These are phyloP conservation scores for Exephanes ischioxanthus DNA, from an alignment of 2,888 invertebrate genomes.

Conservation along the genomic window DNA sequence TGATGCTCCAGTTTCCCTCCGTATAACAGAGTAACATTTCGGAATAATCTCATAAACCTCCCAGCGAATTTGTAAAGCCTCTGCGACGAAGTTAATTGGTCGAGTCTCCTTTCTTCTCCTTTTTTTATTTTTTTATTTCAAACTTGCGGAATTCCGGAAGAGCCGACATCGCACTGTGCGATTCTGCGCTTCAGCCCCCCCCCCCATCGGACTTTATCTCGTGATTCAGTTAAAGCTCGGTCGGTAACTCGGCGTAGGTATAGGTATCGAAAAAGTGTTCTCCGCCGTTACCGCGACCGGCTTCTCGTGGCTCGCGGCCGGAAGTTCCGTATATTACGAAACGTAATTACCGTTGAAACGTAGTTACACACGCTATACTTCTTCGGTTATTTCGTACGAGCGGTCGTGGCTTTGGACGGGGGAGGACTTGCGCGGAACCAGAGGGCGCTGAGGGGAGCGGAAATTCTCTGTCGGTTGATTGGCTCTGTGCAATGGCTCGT, in stretches of 20 bases:
- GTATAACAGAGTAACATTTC: neutral
- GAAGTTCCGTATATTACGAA: conserved; percentile 43
- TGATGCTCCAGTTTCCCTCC: neutral
- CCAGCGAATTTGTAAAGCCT: conserved; percentile 1
- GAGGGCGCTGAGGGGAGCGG: neutral
- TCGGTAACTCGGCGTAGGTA: neutral
- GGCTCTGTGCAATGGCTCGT: conserved; percentile 59
- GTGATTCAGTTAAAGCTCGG: conserved; percentile 8
- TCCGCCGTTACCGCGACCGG: neutral
- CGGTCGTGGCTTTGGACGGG: neutral
- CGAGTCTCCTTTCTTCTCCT: neutral
- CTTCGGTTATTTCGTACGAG: conserved; percentile 49
- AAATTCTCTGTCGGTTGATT: conserved; percentile 56
- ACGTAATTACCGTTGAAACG: conserved; percentile 58
- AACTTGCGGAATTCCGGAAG: neutral
- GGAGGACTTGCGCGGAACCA: neutral
- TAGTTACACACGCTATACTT: conserved; percentile 49
- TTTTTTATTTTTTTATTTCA: neutral
- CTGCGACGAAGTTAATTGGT: neutral
- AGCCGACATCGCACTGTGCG: neutral
- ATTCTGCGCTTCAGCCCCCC: neutral
- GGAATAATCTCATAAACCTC: neutral
- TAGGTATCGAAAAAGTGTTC: neutral
- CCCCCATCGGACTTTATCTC: neutral
- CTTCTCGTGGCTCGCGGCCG: conserved; percentile 15